Percentiles rank a stretch among this genome's conserved stretches.
phyloP scores from a whole-genome alignment of 2,113 vertebrate genomes.

The Electrona antarctica region DNA sequence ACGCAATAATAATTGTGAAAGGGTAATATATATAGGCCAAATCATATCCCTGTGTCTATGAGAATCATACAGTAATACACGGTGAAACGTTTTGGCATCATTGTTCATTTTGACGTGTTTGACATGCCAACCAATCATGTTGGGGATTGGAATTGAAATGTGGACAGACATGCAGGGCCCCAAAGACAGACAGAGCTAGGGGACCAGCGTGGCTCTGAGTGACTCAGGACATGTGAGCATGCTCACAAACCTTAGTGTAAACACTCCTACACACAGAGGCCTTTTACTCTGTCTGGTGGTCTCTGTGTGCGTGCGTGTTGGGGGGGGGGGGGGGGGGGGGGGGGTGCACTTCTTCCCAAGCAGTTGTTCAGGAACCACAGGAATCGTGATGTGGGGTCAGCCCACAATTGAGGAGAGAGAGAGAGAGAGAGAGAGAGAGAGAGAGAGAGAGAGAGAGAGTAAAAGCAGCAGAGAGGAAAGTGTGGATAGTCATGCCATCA shows the following conservation, averaged over 20 bases:
- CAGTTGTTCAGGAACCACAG: slow-evolving; percentile 35
- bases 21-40: too few species aligned
- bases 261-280: slow-evolving; percentile 46
- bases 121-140: too few species aligned
- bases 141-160: too few species aligned
- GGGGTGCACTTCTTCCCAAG: slow-evolving; percentile 18
- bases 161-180: too few species aligned
- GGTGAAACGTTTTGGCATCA: too few species aligned
- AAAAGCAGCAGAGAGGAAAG: not conserved
- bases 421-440: slow-evolving; percentile 6
- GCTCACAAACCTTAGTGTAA: slow-evolving; percentile 42
- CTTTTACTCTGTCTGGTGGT: slow-evolving; percentile 42
- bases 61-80: too few species aligned
- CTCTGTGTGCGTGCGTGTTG: not conserved
- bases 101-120: too few species aligned
- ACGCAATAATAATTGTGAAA: too few species aligned
- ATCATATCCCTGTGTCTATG: too few species aligned
- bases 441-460: not conserved
- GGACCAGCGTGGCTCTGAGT: too few species aligned
- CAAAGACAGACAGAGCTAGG: too few species aligned
- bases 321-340: too few species aligned
- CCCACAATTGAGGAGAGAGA: slow-evolving; percentile 38
- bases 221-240: slow-evolving; percentile 42
- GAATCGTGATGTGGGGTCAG: slow-evolving; percentile 51
- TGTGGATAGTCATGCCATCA: slow-evolving; percentile 50